These are phyloP conservation scores for Dreissena rostriformis DNA, from an alignment of 1,140 invertebrate species.

Conservation along the genomic window DNA sequence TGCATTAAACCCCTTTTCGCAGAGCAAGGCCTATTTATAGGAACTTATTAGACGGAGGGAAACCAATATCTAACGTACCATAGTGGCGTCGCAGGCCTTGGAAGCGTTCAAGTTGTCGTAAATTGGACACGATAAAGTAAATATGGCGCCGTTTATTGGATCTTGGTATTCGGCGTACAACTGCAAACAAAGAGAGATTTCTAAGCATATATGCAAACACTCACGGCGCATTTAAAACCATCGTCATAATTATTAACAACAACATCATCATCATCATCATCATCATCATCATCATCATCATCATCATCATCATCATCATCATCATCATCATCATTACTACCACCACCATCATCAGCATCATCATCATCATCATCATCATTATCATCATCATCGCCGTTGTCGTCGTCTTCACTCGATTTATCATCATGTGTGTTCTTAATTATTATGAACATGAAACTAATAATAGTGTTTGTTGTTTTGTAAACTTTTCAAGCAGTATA, in stretches of 20 bases:
- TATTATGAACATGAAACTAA: too few relatives aligned
- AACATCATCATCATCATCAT: neutral
- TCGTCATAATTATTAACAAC: neutral
- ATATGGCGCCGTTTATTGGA: slow-evolving; percentile 23
- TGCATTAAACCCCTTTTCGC: too few relatives aligned
- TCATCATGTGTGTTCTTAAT: neutral
- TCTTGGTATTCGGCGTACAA: slow-evolving; percentile 47
- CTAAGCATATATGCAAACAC: neutral
- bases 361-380: neutral
- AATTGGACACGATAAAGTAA: slow-evolving; percentile 46
- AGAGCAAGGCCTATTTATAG: too few relatives aligned
- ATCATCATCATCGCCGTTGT: neutral
- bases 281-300: slow-evolving; percentile 55
- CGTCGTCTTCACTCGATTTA: neutral
- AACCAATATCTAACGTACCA: slow-evolving; percentile 10
- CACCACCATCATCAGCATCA: neutral
- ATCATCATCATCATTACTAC: slow-evolving; percentile 39
- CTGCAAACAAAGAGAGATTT: slow-evolving; percentile 1
- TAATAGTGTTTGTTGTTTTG: too few relatives aligned
- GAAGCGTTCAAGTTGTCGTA: neutral
- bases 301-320: slow-evolving; percentile 54
- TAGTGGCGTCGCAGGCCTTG: slow-evolving; percentile 29
- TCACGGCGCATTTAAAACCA: neutral
- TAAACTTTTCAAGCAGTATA: too few relatives aligned
- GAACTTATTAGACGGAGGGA: too few relatives aligned